Evolutionary conservation across 2,113 vertebrate genomes (phyloP), one percentile per base, ranked within the genome.

Genomic region (Colius striatus): DNA sequence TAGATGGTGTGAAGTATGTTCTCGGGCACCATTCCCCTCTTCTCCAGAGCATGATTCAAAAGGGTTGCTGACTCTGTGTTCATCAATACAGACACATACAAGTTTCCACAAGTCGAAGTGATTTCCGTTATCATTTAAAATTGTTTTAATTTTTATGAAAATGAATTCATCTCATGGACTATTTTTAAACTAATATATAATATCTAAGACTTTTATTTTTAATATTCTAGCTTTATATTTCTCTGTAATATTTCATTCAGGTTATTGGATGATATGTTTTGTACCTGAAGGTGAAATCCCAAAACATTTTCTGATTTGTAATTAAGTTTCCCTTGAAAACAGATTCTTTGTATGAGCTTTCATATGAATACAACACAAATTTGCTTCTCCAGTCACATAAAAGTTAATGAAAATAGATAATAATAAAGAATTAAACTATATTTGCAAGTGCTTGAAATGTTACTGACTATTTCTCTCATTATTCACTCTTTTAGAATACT

Each of bases 251-350:
- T 79, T 82, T 87, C 41, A 53, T 89, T 84, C 25, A 8, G 25
- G 15, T 86, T 85, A 85, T 70, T 85, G 47, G 16, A 60, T 82
- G 29, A 57, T 72, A 13, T 22, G 66, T 86, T 75, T 77, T 73
- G 90, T 89, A 94, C 91, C 70, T 74, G 80, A 74, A 94, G 51
- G 57, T 92, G 90, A 6, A 62, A 9, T 66, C 17, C 20, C 27
- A 51, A 95, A 89, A 72, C 1, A 26, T 66, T 66, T 95, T 91
- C 54, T 87, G 45, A 54, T 82, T 73, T 85, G 32, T 83, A 89
- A 89, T 92, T 87, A 96, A 70, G n/a, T 91, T 94, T 85, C 58
- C 34, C 32, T 85, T 95, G 74, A 82, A 74, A 66, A 89, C 27
- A 92, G 32, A 65, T 45, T 70, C 86, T 92, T 97, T 76, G 75